Percentiles rank a stretch among this genome's conserved stretches.
These are phyloP conservation scores for Podilymbus podiceps DNA, from an alignment of 2,113 vertebrate species.

Conservation along the genomic window DNA sequence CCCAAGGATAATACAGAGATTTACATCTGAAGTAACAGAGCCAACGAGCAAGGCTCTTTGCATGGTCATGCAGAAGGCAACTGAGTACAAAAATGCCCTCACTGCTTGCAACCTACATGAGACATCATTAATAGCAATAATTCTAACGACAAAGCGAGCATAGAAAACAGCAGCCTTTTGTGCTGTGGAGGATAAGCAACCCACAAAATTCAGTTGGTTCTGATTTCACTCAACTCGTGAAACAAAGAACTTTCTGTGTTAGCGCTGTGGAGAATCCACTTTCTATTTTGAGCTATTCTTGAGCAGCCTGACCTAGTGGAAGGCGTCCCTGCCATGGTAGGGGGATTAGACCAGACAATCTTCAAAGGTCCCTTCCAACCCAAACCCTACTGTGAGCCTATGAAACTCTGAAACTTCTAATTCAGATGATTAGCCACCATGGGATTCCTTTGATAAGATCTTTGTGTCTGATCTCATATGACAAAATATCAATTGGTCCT, in stretches of 20 bases:
- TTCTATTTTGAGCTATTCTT: neutral
- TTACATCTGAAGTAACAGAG: neutral
- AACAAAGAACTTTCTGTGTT: neutral
- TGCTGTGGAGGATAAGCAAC: neutral
- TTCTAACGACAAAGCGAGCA: neutral
- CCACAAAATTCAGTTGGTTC: neutral
- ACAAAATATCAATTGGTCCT: neutral
- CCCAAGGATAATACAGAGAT: neutral
- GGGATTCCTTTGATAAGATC: too few relatives aligned
- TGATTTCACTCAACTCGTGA: neutral
- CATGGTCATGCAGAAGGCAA: neutral
- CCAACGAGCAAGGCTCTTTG: neutral
- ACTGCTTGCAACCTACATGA: neutral
- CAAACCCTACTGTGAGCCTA: neutral
- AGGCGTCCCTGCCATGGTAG: too few relatives aligned
- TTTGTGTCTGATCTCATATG: too few relatives aligned
- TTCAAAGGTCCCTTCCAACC: neutral
- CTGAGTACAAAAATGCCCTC: neutral
- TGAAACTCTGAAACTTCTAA: neutral
- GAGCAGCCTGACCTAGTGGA: neutral
- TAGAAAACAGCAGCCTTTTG: neutral
- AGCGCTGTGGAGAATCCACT: accelerated
- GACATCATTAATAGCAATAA: neutral
- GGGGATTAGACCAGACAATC: too few relatives aligned
- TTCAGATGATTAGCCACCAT: neutral